phyloP scores from a whole-genome alignment of 2,797 vertebrate species.

The Sebastes wilsoni region DNA sequence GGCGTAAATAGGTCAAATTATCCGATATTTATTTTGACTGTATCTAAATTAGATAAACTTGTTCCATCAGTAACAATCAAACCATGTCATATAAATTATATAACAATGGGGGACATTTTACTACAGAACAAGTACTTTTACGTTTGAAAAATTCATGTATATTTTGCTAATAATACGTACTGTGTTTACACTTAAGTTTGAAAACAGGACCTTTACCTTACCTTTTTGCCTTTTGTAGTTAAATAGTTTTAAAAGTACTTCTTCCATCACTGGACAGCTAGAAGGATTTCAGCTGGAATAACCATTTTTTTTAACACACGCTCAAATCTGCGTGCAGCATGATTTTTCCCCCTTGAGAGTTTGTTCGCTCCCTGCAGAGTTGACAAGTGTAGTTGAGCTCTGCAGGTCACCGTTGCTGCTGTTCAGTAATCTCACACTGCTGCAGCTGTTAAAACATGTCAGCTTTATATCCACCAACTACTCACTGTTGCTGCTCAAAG shows the following conservation, averaged over 20 bases:
- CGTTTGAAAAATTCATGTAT: not conserved
- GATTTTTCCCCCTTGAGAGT: not conserved
- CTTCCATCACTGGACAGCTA: not conserved
- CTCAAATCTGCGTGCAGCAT: not conserved
- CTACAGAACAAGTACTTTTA: not conserved
- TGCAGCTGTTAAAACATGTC: constrained; percentile 22
- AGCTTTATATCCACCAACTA: not conserved
- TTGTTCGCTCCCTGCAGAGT: not conserved
- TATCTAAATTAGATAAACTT: too few relatives aligned
- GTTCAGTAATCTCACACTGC: constrained; percentile 10
- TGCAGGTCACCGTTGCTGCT: not conserved
- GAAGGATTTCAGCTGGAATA: not conserved
- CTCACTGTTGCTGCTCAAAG: not conserved
- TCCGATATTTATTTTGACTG: too few relatives aligned
- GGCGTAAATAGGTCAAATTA: too few relatives aligned
- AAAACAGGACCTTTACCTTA: too few relatives aligned
- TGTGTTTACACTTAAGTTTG: too few relatives aligned
- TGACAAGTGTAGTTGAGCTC: not conserved
- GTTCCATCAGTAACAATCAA: too few relatives aligned
- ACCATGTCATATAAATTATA: too few relatives aligned
- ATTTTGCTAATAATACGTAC: too few relatives aligned
- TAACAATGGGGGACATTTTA: not conserved
- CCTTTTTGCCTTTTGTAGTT: too few relatives aligned
- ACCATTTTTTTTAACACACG: too few relatives aligned
- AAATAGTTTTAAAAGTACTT: not conserved